A percentile compares a stretch with the other conserved stretches of the same genome.
Conservation (phyloP, 2,888 invertebrate genomes). For the Limenitis camilla region DNA sequence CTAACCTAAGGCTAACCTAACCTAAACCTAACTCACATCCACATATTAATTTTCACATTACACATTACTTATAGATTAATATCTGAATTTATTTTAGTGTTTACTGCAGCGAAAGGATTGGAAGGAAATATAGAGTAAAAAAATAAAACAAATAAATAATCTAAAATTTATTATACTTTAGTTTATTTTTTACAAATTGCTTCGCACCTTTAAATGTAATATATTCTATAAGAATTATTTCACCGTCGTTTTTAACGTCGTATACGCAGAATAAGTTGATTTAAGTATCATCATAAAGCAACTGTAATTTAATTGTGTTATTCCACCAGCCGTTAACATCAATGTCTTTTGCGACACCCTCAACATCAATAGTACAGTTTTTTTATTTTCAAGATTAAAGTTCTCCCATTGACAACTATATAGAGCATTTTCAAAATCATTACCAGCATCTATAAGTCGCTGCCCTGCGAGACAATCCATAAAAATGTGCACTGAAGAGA, state of each 20-base stretch:
- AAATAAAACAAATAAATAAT: too few relatives aligned
- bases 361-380: constrained; percentile 40
- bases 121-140: too few relatives aligned
- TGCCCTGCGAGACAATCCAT: constrained; percentile 51
- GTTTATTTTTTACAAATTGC: too few relatives aligned
- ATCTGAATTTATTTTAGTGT: too few relatives aligned
- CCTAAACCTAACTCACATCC: too few relatives aligned
- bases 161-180: constrained; percentile 7
- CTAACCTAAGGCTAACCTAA: too few relatives aligned
- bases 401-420: constrained; percentile 52
- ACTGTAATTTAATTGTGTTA: constrained; percentile 37
- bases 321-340: constrained; percentile 44
- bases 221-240: not conserved
- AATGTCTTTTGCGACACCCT: constrained; percentile 43
- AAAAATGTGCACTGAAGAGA: constrained; percentile 37
- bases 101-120: too few relatives aligned
- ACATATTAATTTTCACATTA: too few relatives aligned
- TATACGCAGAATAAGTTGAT: constrained; percentile 48
- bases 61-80: too few relatives aligned
- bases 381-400: constrained; percentile 41
- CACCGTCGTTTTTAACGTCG: constrained; percentile 36
- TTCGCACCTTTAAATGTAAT: too few relatives aligned
- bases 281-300: constrained; percentile 41
- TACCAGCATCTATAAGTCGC: constrained; percentile 42
- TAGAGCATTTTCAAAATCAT: constrained; percentile 38